Base-by-base conservation (phyloP, 2,888 invertebrate species). In the Ectropis crepuscularia region DNA sequence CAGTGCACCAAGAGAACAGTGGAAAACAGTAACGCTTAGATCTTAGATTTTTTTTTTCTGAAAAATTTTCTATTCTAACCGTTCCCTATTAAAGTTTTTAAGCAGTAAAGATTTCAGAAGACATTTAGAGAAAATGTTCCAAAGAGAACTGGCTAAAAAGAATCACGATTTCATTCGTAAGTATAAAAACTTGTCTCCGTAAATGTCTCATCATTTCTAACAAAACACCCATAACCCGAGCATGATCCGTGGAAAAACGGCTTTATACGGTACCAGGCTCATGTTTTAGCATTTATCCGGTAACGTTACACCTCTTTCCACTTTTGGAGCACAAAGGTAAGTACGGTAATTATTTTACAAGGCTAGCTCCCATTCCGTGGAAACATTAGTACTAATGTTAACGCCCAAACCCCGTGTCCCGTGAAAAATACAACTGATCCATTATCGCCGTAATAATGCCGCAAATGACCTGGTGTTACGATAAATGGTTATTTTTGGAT, bases 321-420 rank as follows among this genome's bases (percentile, higher is more conserved):
- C 72, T 76, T 67, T 73, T 59, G 69, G 64, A 71, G 70, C 69
- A 74, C 75, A 78, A 81, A 86, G 72, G 72, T 70, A 76, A 79
- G 75, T 77, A 74, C 72, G 79, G 81, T 79, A 82, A 84, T 85
- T 85, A 86, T 84, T 82, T 79, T 70, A 75, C 78, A 75, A 80
- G 78, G 74, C 77, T 74, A 74, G 71, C 73, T 76, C 63, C 71
- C 75, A 74, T 81, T 83, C 73, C 74, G 77, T 74, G 73, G 74
- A 62, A 61, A 78, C 83, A 87, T 87, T 87, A 86, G 78, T 76
- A 79, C 74, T 83, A 85, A 86, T 85, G 85, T 82, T 78, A 75
- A 76, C 77, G 80, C 78, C 78, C 74, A 75, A 84, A 85, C 73
- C 83, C 78, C 75, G 80, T 80, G 79, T 80, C 80, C 77, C 78